Evolutionary conservation across 2,113 vertebrate species (phyloP).

Genomic region (Malurus cyaneus): DNA sequence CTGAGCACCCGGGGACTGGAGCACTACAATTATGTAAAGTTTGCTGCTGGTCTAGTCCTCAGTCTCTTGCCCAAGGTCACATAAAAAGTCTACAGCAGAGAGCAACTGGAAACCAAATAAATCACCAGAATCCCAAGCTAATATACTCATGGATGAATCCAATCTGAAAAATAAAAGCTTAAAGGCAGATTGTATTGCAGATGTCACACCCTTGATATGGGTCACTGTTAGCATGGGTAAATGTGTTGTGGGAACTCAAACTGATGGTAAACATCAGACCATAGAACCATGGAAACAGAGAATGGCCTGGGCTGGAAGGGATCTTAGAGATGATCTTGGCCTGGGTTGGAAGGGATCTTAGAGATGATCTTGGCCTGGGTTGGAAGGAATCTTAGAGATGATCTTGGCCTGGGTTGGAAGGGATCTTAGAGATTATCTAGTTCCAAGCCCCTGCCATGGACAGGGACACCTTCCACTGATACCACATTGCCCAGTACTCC

Average conservation of each 20-base stretch:
- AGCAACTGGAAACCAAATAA: background rate
- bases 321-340: background rate
- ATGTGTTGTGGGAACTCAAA: background rate
- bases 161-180: background rate
- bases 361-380: background rate
- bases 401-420: background rate
- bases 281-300: background rate
- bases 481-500: background rate
- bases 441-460: background rate
- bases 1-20: background rate
- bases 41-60: background rate
- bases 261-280: background rate
- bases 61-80: slow-evolving; percentile 34
- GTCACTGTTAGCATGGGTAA: background rate
- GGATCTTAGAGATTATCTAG: background rate
- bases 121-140: background rate
- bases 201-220: background rate
- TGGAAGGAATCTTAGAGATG: background rate
- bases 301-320: background rate
- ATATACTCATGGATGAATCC: background rate
- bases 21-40: background rate
- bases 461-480: background rate
- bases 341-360: background rate
- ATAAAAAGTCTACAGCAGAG: background rate
- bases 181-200: background rate